Base-by-base conservation (phyloP, 2,888 invertebrate species). In the Cryptus armator region DNA sequence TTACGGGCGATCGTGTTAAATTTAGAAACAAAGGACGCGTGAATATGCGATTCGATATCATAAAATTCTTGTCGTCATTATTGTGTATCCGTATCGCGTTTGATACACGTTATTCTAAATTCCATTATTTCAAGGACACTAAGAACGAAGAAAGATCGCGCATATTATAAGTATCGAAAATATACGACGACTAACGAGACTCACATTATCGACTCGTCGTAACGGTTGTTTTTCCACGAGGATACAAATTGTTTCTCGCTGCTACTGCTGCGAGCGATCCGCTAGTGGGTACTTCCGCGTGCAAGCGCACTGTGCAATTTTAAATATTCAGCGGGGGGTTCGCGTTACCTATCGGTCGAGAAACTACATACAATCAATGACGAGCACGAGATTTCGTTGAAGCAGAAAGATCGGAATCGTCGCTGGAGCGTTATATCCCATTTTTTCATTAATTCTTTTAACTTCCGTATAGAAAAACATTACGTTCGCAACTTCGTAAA, bases 321-420 rank as follows among this genome's bases (percentile, higher is more conserved):
- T 81, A 76, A 84, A 81, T 84, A 81, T 84, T 84, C 67, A 76
- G 70, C 74, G 46, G 48, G 37, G 37, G 9, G 44, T 32, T 51
- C 44, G 24, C 44, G 43, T 67, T 44, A 29, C 14, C 12, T 14
- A 68, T 24, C 51, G 81, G 9, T 77, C 83, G 19, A 12, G 19
- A 44, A 12, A 64, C 48, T 56, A 56, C 16, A 59, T 59, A 46
- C 66, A 51, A 70, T 84, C 68, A 80, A 70, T 44, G 68, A 48
- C 74, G 48, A 44, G 24, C 48, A 53, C 59, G 62, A 10, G 32
- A 24, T 43, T 56, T n/a, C 62, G 29, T 19, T 51, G 32, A 10
- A 48, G 43, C 37, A 71, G 64, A 59, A 59, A 37, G 37, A 37
- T 37, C 37, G 9, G 37, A 37, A 37, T 37, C 37, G 37, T 37